phyloP scores from a whole-genome alignment of 2,888 invertebrate species.

The Epiblema foenella region DNA sequence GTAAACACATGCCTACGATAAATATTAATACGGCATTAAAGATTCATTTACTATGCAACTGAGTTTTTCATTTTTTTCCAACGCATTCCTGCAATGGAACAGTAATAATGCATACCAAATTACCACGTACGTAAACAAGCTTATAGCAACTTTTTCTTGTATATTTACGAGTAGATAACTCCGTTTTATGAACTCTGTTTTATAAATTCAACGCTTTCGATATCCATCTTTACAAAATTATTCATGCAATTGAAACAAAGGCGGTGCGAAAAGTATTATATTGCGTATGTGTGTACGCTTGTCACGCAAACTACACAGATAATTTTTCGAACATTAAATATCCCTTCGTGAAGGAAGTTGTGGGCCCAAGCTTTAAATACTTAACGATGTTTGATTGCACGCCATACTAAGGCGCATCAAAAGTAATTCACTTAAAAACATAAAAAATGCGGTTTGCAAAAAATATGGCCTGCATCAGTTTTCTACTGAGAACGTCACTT shows the following conservation, averaged over 20 bases:
- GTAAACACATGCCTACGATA: conserved; percentile 69
- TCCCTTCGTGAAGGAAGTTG: conserved; percentile 75
- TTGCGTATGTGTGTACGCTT: conserved; percentile 56
- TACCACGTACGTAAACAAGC: conserved; percentile 40
- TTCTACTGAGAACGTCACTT: conserved; percentile 46
- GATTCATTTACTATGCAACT: conserved; percentile 61
- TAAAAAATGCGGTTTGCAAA: conserved; percentile 20
- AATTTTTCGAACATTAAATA: conserved; percentile 60
- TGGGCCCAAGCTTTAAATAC: conserved; percentile 66
- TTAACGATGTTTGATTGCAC: conserved; percentile 68
- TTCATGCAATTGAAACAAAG: conserved; percentile 62
- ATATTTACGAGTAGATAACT: conserved; percentile 32
- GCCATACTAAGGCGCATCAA: conserved; percentile 49
- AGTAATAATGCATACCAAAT: conserved; percentile 44
- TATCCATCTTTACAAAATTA: conserved; percentile 61
- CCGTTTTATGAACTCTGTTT: conserved; percentile 39
- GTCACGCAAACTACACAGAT: conserved; percentile 61
- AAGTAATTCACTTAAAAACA: conserved; percentile 34
- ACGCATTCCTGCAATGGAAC: conserved; percentile 45
- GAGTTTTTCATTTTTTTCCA: conserved; percentile 61
- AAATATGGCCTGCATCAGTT: conserved; percentile 25
- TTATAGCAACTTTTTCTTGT: conserved; percentile 32
- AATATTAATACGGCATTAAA: conserved; percentile 66
- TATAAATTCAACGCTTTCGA: conserved; percentile 56
- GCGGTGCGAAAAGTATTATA: conserved; percentile 55